Evolutionary conservation across 2,888 invertebrate species (phyloP), one percentile per base, ranked within the genome.

Genomic region (Drosophila vallismaia): DNA sequence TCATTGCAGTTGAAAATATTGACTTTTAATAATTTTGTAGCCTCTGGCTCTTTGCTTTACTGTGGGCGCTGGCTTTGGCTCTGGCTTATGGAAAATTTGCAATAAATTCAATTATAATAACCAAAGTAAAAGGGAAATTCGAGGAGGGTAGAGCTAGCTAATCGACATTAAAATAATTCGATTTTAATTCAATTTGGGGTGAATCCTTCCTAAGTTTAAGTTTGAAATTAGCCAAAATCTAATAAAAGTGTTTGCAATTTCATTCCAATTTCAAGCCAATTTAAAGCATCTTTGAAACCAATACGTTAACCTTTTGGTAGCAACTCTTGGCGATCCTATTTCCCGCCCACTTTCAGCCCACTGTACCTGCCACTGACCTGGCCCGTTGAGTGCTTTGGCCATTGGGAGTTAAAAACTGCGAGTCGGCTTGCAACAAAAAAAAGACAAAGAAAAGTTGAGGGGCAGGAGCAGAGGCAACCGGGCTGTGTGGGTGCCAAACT

Each of bases 401-500:
- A 38, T 46, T 66, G 44, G 29, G n/a, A 49, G 54, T 48, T 54
- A n/a, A 58, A 48, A 58, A 26, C 51, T 63, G 14, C 28, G n/a
- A 59, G 28, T 49, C 9, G 6, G 44, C 29, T 45, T 19, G 19
- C 19, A 42, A 52, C 44, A 28, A 48, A 38, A 36, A 38, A 45
- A 33, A 9, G 19, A 29, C 31, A 29, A 48, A 45, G 48, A 48
- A 28, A 48, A 68, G 33, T 24, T n/a, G 45, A 46, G 14, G 4
- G 46, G 28, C 10, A 40, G 26, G 42, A n/a, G 68, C 33, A 52
- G 70, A 70, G 75, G 63, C 72, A 56, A 49, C 66, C 51, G 46
- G 52, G 53, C 67, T 80, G 80, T 83, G 86, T 82, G 82, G 83
- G 86, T 86, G 86, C 80, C 72, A 80, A 76, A 66, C 67, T 59